A percentile compares a stretch with the other conserved stretches of the same genome.
These are phyloP conservation scores for Sphenodon punctatus DNA, from an alignment of 2,797 vertebrate species.

Conservation along the genomic window DNA sequence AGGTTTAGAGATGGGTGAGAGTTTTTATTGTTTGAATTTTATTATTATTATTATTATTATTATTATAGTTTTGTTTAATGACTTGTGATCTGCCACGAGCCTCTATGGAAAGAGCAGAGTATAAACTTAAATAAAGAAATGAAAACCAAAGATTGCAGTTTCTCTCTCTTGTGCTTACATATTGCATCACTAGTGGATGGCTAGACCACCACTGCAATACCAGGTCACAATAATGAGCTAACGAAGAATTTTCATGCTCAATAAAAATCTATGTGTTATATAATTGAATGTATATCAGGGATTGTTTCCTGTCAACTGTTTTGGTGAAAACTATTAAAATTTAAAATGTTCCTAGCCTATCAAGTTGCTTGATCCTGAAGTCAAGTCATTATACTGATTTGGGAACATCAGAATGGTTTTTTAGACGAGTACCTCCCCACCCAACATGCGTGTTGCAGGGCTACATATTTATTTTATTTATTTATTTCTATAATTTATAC, in stretches of 20 bases:
- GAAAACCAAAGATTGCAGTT: not conserved
- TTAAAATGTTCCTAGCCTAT: not conserved
- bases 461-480: no score
- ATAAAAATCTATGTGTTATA: accelerated
- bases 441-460: no score
- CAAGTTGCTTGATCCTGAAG: not conserved
- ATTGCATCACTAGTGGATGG: not conserved
- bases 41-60: no score
- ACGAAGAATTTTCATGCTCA: not conserved
- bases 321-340: not conserved
- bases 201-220: not conserved
- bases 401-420: not conserved
- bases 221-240: not conserved
- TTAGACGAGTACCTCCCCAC: no score
- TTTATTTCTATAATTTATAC: no score
- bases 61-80: not conserved
- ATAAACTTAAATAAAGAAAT: not conserved
- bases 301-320: not conserved
- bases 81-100: not conserved
- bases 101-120: no score
- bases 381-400: not conserved
- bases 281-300: not conserved
- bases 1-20: no score
- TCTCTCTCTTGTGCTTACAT: not conserved
- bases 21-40: no score